Evolutionary conservation across 2,888 invertebrate species (phyloP).

Genomic region (Troides aeacus): DNA sequence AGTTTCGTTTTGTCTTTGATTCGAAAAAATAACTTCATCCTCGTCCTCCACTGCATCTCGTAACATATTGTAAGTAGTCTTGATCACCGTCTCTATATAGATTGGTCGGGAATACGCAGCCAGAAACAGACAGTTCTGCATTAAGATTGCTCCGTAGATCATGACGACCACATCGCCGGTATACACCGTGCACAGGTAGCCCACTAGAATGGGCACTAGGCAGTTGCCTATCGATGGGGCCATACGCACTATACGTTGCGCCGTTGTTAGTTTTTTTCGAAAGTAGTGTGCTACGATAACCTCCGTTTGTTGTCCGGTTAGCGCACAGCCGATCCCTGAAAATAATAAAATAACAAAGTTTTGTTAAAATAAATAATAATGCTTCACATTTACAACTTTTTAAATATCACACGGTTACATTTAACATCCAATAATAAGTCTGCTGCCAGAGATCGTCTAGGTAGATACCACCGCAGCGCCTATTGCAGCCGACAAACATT

Average conservation of each 20-base stretch:
- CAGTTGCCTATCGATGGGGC: slow-evolving; percentile 78
- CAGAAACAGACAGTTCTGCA: slow-evolving; percentile 79
- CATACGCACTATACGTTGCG: slow-evolving; percentile 75
- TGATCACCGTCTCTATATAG: slow-evolving; percentile 73
- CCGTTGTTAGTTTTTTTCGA: slow-evolving; percentile 73
- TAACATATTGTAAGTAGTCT: slow-evolving; percentile 70
- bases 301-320: slow-evolving; percentile 80
- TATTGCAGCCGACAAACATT: no score
- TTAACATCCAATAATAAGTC: no score
- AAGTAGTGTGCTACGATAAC: slow-evolving; percentile 81
- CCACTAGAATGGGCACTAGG: slow-evolving; percentile 72
- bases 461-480: no score
- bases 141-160: slow-evolving; percentile 79
- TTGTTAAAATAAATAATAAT: no score
- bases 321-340: slow-evolving; percentile 79
- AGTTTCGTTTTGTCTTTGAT: slow-evolving; percentile 44
- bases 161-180: slow-evolving; percentile 70
- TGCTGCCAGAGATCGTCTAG: no score
- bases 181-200: slow-evolving; percentile 67
- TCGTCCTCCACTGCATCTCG: slow-evolving; percentile 73
- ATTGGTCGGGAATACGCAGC: slow-evolving; percentile 77
- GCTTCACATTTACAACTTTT: no score
- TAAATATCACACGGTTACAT: no score
- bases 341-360: neutral
- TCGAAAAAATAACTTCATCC: slow-evolving; percentile 80